A percentile compares a stretch with the other conserved stretches of the same genome.
phyloP scores from a whole-genome alignment of 2,113 vertebrate genomes.

The Vulpes lagopus region DNA sequence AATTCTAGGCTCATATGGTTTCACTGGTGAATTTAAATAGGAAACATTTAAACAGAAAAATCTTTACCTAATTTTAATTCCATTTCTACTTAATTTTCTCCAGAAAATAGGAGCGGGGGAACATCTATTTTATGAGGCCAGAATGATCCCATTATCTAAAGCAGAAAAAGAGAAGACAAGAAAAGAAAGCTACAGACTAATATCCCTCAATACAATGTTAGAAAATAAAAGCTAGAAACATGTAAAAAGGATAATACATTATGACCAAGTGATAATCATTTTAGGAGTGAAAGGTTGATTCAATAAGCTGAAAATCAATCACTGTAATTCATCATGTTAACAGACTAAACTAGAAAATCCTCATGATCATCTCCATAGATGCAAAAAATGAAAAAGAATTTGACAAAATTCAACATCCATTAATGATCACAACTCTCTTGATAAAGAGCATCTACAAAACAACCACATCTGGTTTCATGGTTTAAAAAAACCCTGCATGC shows the following conservation, averaged over 20 bases:
- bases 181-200: slow-evolving; percentile 21
- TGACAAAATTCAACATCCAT: background rate
- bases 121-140: background rate
- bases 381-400: background rate
- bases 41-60: background rate
- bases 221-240: slow-evolving; percentile 20
- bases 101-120: background rate
- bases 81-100: background rate
- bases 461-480: background rate
- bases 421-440: background rate
- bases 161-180: background rate
- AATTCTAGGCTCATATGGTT: background rate
- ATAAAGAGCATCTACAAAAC: background rate
- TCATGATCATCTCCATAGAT: background rate
- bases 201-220: slow-evolving; percentile 3
- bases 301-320: slow-evolving; percentile 1
- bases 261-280: background rate
- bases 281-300: background rate
- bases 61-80: background rate
- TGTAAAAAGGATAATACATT: background rate
- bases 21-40: background rate
- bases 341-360: background rate
- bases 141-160: background rate
- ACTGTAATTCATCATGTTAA: background rate
- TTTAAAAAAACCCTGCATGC: background rate